Evolutionary conservation across 2,888 invertebrate species (phyloP), one percentile per base, ranked within the genome.

Genomic region (Gastracanthus pulcherrimus): DNA sequence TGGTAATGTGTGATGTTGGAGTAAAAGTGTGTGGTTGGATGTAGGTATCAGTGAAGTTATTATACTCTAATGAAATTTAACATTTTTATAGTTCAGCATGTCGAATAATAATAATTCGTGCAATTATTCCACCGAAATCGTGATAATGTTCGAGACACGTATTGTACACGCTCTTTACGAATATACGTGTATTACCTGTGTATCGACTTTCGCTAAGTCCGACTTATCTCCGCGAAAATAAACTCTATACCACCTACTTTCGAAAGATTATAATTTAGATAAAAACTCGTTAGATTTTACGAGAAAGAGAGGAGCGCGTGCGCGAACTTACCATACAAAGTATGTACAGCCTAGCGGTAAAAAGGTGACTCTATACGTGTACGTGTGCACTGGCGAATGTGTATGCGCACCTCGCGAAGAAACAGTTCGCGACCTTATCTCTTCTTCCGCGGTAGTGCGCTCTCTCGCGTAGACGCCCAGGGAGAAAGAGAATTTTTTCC

Each of bases 221-320:
- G 31, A 45, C n/a, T 66, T 66, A 67, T 45, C 45, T 67, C 29
- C 5, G n/a, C 45, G 26, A 38, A 55, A 55, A 55, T 26, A 55
- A 23, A 23, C 23, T 55, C 23, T 55, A 26, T 48, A 29, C 26
- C 70, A 41, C 67, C 48, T 67, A 71, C 79, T 81, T 74, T 70
- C 62, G 26, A 66, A 23, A 82, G 80, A 77, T 82, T 36, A 70
- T 64, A 70, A 79, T 76, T 79, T 82, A 83, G 80, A 83, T 83
- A 75, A 78, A 48, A 75, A 67, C 45, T 72, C 60, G 74, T 75
- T 69, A 36, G 62, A 67, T 74, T 79, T 80, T 74, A 80, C 69
- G 74, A 48, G 34, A 48, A 29, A 26, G 31, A 29, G 45, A 36
- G 38, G n/a, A n/a, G n/a, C n/a, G n/a, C n/a, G n/a, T 29, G 41